Evolutionary conservation across 2,113 vertebrate genomes (phyloP).

Genomic region (Dipodomys stephensi): DNA sequence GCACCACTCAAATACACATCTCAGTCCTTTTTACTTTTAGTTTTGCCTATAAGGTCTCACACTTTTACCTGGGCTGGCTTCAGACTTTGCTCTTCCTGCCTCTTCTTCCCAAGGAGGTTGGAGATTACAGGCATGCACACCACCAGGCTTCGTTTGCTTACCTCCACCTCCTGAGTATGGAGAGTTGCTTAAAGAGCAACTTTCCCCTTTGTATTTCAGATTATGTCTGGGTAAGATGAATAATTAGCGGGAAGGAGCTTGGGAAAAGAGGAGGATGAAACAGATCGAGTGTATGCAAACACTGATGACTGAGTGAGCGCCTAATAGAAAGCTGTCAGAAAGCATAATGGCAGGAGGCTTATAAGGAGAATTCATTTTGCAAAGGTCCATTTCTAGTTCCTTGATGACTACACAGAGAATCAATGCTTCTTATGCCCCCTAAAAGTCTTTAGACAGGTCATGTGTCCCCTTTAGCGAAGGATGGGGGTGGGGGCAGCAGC

Average conservation of each 20-base stretch:
- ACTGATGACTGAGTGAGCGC: background rate
- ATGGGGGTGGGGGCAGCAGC: too few relatives aligned
- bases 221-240: background rate
- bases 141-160: too few relatives aligned
- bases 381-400: background rate
- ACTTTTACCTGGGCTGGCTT: too few relatives aligned
- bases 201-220: background rate
- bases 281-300: background rate
- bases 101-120: too few relatives aligned
- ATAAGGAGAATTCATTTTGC: constrained; percentile 28
- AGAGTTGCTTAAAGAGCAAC: too few relatives aligned
- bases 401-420: too few relatives aligned
- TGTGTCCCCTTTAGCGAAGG: background rate
- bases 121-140: too few relatives aligned
- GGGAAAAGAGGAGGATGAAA: background rate
- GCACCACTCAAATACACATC: too few relatives aligned
- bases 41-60: too few relatives aligned
- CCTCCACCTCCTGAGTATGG: too few relatives aligned
- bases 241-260: background rate
- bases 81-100: too few relatives aligned
- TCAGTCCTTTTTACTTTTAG: too few relatives aligned
- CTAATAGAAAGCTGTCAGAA: background rate
- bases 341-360: background rate
- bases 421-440: background rate
- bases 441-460: background rate